Evolutionary conservation across 2,113 vertebrate species (phyloP), one percentile per base, ranked within the genome.

Genomic region (Lophius piscatorius): DNA sequence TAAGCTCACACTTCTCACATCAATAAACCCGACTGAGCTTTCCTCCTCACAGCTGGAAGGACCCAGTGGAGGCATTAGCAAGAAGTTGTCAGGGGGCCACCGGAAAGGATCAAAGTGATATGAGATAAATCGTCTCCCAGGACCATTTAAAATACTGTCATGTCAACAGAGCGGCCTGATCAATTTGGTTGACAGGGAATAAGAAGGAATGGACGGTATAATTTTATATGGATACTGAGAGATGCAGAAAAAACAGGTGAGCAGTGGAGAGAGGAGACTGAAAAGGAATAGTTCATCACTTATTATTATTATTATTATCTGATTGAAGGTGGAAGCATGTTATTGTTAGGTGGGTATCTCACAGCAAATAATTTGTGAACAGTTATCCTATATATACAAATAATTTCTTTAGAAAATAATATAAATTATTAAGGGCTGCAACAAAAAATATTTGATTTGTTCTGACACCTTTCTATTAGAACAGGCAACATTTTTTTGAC

Each of bases 101-200:
- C 46, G 35, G 17, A 63, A 51, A 18, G 46, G 72, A 81, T 79
- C 39, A 79, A 73, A 71, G 50, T 16, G 0, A 14, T 24, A 11
- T 41, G 51, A 28, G 52, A 44, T 63, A 75, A 75, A 67, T 54
- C 13, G 11, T 28, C 66, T 39, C 49, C 22, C 14, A 67, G 69
- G 63, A 62, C 70, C 49, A 46, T 78, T 77, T 64, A 49, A 69
- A 77, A 70, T 41, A 35, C 44, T 57, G 18, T 2, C 13, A 66
- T 10, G 16, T 22, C 26, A 23, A 50, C 3, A 7, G 39, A 64
- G 35, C 10, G 3, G 62, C 57, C 34, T 29, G 22, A 40, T 69
- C 26, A 14, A 35, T 58, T 24, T 48, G 39, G 76, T 50, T 24
- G 61, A 48, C 63, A 52, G 46, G 18, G n/a, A n/a, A 26, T 52